Conservation (phyloP, 2,888 invertebrate species). For the Drosophila yooni region DNA sequence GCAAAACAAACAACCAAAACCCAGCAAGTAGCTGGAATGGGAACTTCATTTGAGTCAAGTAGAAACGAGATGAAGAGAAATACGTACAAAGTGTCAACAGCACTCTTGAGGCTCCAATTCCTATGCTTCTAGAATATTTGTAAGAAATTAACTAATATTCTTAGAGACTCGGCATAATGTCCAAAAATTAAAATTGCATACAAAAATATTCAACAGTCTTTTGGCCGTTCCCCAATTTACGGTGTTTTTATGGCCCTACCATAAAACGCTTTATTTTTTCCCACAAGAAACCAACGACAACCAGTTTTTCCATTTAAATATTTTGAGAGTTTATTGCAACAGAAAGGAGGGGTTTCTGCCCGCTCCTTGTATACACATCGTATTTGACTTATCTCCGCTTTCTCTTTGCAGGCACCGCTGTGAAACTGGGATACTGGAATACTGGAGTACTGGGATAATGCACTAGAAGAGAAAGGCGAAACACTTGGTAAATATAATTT, state of each 20-base stretch:
- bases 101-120: neutral
- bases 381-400: constrained; percentile 20
- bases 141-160: neutral
- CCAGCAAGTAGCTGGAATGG: neutral
- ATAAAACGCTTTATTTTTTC: constrained; percentile 20
- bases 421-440: constrained; percentile 5
- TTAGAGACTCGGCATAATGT: neutral
- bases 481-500: constrained; percentile 39
- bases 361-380: neutral
- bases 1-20: constrained; percentile 20
- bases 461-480: constrained; percentile 32
- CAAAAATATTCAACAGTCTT: neutral
- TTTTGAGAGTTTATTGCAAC: neutral
- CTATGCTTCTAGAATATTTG: neutral
- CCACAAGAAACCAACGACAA: constrained; percentile 27
- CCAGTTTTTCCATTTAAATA: neutral
- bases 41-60: constrained; percentile 26
- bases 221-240: neutral
- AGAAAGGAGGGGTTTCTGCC: neutral
- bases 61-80: constrained; percentile 2
- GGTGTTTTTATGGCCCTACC: constrained; percentile 1
- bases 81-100: neutral
- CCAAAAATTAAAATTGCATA: neutral
- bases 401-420: constrained; percentile 35
- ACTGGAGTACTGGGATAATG: constrained; percentile 27